Percentiles rank a stretch among this genome's conserved stretches.
phyloP scores from a whole-genome alignment of 2,113 vertebrate genomes.

The Thryonomys swinderianus region DNA sequence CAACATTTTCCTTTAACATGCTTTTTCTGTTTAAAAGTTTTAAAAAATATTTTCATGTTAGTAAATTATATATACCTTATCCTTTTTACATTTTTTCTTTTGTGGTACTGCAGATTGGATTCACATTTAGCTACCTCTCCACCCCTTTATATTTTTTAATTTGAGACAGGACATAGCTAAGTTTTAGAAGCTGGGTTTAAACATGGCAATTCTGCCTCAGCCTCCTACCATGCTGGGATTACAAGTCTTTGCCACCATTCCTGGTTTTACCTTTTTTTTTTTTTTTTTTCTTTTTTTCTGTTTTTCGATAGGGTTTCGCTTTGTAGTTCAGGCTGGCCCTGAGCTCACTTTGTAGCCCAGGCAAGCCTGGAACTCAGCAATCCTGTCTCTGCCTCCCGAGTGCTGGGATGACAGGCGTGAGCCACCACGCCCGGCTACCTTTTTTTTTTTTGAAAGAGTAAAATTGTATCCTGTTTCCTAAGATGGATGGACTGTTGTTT shows the following conservation, averaged over 20 bases:
- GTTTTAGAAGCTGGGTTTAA: not conserved
- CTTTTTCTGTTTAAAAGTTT: constrained; percentile 10
- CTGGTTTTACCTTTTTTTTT: not conserved
- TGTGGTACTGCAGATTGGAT: not conserved
- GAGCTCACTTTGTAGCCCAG: too few species aligned
- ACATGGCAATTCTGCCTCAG: not conserved
- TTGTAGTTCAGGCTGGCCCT: too few species aligned
- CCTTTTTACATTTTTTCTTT: not conserved
- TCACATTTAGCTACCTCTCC: not conserved
- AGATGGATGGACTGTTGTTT: constrained; percentile 1
- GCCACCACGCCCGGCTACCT: too few species aligned
- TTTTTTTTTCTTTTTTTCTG: too few species aligned
- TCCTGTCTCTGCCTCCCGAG: too few species aligned
- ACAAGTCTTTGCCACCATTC: not conserved
- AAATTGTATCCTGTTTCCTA: constrained; percentile 29
- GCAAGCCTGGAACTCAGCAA: too few species aligned
- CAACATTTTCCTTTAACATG: constrained; percentile 39
- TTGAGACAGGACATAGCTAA: not conserved
- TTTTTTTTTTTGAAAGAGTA: not conserved
- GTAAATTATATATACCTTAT: not conserved
- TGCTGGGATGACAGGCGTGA: too few species aligned
- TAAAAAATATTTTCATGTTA: constrained; percentile 33
- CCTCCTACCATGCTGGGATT: not conserved
- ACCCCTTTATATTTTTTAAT: not conserved
- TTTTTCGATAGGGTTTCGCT: too few species aligned